Conservation (phyloP, 1,140 invertebrate genomes). For the Oncopeltus fasciatus region DNA sequence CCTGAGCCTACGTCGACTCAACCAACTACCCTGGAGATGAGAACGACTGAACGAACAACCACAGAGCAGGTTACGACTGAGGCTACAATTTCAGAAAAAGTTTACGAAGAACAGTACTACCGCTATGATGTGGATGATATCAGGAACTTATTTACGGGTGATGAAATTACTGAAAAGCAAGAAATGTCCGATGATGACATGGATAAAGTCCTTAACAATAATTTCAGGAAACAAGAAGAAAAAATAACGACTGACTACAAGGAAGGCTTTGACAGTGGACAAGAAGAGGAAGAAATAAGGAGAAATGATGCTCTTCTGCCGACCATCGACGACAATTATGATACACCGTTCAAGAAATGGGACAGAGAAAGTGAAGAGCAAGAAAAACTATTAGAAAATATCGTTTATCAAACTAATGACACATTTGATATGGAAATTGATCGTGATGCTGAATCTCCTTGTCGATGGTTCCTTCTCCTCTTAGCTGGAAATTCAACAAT, state of each 20-base stretch:
- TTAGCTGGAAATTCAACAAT: conserved; percentile 29
- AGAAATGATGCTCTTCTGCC: conserved; percentile 2
- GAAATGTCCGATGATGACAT: conserved; percentile 13
- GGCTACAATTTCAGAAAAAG: conserved; percentile 5
- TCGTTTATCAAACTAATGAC: conserved; percentile 16
- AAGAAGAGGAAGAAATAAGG: conserved; percentile 21
- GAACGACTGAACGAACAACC: not conserved
- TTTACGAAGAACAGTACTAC: conserved; percentile 13
- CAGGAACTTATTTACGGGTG: conserved; percentile 12
- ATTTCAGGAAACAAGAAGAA: conserved; percentile 9
- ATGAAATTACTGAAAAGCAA: conserved; percentile 7
- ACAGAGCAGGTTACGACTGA: not conserved
- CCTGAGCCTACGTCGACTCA: not conserved
- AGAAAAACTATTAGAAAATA: conserved; percentile 24
- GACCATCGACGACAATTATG: conserved; percentile 14
- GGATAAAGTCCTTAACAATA: not conserved
- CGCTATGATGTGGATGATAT: conserved; percentile 19
- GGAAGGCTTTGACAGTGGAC: conserved; percentile 19
- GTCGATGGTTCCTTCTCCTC: conserved; percentile 25
- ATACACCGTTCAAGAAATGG: conserved; percentile 25
- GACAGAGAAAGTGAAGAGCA: conserved; percentile 25
- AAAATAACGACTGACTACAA: conserved; percentile 4
- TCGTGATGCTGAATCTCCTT: not conserved
- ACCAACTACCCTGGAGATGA: not conserved
- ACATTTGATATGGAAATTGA: conserved; percentile 3